phyloP scores from a whole-genome alignment of 2,888 invertebrate species.

The Drosophila neonasuta region DNA sequence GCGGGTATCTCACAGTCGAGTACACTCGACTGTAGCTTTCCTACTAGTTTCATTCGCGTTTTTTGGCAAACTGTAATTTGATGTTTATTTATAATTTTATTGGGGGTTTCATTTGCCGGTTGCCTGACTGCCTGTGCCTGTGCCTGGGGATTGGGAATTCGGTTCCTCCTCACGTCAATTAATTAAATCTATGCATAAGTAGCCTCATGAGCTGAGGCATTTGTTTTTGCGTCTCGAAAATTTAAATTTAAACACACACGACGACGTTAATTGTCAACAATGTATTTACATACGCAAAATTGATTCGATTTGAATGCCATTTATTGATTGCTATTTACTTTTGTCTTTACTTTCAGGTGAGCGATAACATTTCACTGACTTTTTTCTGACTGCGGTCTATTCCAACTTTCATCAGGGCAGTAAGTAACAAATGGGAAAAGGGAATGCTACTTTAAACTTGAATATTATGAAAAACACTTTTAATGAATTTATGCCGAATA shows the following conservation, averaged over 20 bases:
- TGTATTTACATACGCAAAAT: constrained; percentile 46
- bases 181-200: constrained; percentile 51
- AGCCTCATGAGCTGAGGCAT: not conserved
- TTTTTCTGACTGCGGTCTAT: not conserved
- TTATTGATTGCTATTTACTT: constrained; percentile 61
- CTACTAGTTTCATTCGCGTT: constrained; percentile 15
- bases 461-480: not conserved
- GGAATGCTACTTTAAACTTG: not conserved
- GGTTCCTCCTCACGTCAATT: constrained; percentile 62
- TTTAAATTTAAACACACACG: constrained; percentile 19
- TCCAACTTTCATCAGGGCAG: constrained; percentile 1
- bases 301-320: constrained; percentile 28
- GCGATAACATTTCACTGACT: constrained; percentile 39
- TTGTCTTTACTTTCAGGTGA: constrained; percentile 67
- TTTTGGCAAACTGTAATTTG: constrained; percentile 40
- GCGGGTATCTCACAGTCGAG: no score
- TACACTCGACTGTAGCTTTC: no score
- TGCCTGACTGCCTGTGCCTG: constrained; percentile 13
- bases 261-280: constrained; percentile 20
- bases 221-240: constrained; percentile 50
- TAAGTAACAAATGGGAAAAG: constrained; percentile 26
- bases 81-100: constrained; percentile 48
- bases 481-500: not conserved
- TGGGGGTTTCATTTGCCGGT: constrained; percentile 33
- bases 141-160: not conserved